Percentiles rank a stretch among this genome's conserved stretches.
phyloP scores from a whole-genome alignment of 2,797 vertebrate genomes.

The Centroberyx gerrardi region DNA sequence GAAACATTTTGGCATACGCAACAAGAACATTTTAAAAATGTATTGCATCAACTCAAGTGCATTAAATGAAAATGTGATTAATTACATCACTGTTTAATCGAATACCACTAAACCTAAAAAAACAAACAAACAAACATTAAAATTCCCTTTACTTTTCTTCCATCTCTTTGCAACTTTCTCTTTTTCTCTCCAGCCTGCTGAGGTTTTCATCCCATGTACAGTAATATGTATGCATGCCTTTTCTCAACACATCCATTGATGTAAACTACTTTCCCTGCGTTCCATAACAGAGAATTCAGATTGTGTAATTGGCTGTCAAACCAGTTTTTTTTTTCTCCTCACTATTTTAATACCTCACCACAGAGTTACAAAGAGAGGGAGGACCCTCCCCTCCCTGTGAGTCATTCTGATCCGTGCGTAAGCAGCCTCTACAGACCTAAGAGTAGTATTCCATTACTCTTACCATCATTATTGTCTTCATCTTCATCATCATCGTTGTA shows the following conservation, averaged over 20 bases:
- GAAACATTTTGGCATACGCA: neutral
- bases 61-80: neutral
- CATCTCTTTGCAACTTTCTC: neutral
- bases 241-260: constrained; percentile 44
- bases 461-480: constrained; percentile 60
- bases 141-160: neutral
- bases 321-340: constrained; percentile 72
- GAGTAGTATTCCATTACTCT: constrained; percentile 83
- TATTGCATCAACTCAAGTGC: neutral
- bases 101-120: neutral
- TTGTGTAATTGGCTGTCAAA: constrained; percentile 80
- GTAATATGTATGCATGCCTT: constrained; percentile 10
- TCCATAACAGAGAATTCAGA: constrained; percentile 66
- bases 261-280: constrained; percentile 39
- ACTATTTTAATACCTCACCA: constrained; percentile 74
- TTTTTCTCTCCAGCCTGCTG: constrained; percentile 2
- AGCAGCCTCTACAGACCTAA: constrained; percentile 65
- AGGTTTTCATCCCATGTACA: constrained; percentile 3
- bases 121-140: neutral
- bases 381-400: constrained; percentile 76
- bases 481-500: constrained; percentile 41
- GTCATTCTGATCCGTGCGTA: constrained; percentile 77
- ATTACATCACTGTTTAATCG: neutral
- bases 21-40: neutral
- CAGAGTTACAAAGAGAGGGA: constrained; percentile 57